Base-by-base conservation (phyloP, 2,888 invertebrate genomes). In the Pemphredon lugubris region DNA sequence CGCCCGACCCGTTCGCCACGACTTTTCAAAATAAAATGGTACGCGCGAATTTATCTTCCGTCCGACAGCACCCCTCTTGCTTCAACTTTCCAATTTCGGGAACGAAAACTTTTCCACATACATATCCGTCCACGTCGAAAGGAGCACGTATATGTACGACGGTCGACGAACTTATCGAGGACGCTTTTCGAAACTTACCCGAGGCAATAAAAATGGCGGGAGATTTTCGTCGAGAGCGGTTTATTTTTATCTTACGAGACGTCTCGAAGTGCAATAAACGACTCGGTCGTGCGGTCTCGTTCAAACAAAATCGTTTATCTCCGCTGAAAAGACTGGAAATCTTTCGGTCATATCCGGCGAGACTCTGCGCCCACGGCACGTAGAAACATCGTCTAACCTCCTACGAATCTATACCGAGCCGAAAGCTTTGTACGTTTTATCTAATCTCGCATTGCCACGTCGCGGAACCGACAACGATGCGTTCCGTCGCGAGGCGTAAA, bases 241-340 rank as follows among this genome's bases (percentile, higher is more conserved):
- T 74, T 70, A 68, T 60, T 68, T n/a, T 65, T 72, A 65, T 50
- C 75, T 63, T 42, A 30, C 30, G 42, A 54, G 39, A 71, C 45
- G 64, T 51, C 67, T 67, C 61, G 37, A 66, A 72, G 61, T 61
- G 75, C 81, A 74, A 77, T 83, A 80, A 83, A 73, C 68, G 71
- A 48, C 44, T 23, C 50, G 20, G 20, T 20, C 57, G 59, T 30
- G 47, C 18, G 51, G 44, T 26, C 55, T 37, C 70, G 50, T 53
- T 70, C 59, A 50, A 74, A 61, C 51, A 32, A 20, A 34, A 23
- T 54, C 54, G 54, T 42, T 63, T 72, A 66, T 48, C 45, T 40
- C 18, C 20, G 5, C n/a, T 11, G 7, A 39, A 20, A 50, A 47
- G 14, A 16, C 42, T 11, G 11, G 45, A 58, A 60, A 50, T 57